Evolutionary conservation across 1,140 invertebrate genomes (phyloP).

Genomic region (Tetraneura akinire): DNA sequence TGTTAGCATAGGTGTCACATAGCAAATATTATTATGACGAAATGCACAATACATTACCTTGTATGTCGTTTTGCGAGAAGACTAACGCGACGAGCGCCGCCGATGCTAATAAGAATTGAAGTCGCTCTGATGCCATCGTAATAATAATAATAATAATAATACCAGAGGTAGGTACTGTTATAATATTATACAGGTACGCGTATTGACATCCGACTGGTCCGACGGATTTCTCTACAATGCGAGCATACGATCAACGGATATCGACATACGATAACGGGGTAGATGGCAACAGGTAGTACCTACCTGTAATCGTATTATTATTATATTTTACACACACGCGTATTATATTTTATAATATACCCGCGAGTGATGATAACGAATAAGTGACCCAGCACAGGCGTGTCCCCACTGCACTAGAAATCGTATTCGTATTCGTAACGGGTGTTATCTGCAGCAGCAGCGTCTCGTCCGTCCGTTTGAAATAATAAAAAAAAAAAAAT

Average conservation of each 20-base stretch:
- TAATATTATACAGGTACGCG: too few species aligned
- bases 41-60: constrained; percentile 28
- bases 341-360: not conserved
- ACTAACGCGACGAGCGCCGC: not conserved
- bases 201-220: constrained; percentile 31
- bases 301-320: not conserved
- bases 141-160: too few species aligned
- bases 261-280: constrained; percentile 17
- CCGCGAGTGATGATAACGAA: not conserved
- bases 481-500: too few species aligned
- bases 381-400: too few species aligned
- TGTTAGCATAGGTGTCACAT: too few species aligned
- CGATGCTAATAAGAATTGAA: not conserved
- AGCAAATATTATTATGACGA: too few species aligned
- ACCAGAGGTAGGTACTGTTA: too few species aligned
- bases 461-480: too few species aligned
- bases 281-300: not conserved
- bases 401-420: too few species aligned
- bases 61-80: constrained; percentile 38
- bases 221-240: constrained; percentile 28
- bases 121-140: constrained; percentile 17
- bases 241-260: not conserved
- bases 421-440: too few species aligned
- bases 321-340: too few species aligned
- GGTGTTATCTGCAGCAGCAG: too few species aligned